Base-by-base conservation (phyloP, 2,888 invertebrate species). In the Sericinus montela region DNA sequence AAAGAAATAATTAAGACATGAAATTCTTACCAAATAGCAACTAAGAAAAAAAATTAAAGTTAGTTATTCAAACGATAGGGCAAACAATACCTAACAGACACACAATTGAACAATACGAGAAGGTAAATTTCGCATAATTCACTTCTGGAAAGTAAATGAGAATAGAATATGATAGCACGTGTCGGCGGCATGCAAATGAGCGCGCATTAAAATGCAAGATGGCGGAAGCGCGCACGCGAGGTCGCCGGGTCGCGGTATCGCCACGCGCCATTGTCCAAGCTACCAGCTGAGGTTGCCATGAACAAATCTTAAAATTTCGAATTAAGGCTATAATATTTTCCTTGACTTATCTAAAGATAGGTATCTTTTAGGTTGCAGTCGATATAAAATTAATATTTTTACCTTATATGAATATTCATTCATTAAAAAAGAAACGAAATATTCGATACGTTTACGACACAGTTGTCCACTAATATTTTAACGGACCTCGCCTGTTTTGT, bases 171-270 rank as follows among this genome's bases (percentile, higher is more conserved):
- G 77, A 82, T 77, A 77, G 79, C 81, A 82, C 83, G 82, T 78
- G 82, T 80, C 72, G 58, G 65, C 62, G 62, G 66, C 65, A 83
- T 84, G 82, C 81, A 80, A 83, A 85, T 82, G 67, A 69, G 67
- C 58, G 72, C 74, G 75, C 85, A 86, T 86, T 85, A 78, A 80
- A 83, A 86, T 86, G 77, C 83, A 80, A 82, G 82, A 85, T 84
- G 84, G 85, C 84, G 85, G 86, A 84, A 84, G 85, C 85, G 75
- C 80, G 81, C 85, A 84, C 86, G 86, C 84, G 84, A 85, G 87
- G 86, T 87, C 87, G 79, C 62, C 65, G 68, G 85, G 87, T 84
- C 85, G 79, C 68, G 67, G 58, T 67, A 78, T 86, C 85, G 86
- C 87, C 82, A 83, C 85, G 85, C 85, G 84, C 64, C 61, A 53